A percentile compares a stretch with the other conserved stretches of the same genome.
Conservation (phyloP, 1,140 invertebrate genomes). For the Delia radicum region DNA sequence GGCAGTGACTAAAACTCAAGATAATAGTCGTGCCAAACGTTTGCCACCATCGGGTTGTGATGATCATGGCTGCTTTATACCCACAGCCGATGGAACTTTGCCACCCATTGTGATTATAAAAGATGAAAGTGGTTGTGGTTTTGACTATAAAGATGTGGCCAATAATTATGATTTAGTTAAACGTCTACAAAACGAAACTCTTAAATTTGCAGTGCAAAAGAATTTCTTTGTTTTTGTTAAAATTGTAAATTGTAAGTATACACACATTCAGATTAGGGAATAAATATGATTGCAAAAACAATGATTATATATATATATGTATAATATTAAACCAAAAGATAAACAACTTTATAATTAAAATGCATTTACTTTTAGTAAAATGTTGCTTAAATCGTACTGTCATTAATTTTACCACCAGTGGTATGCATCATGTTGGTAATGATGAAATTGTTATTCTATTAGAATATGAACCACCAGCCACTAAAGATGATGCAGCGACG, state of each 20-base stretch:
- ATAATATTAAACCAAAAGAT: not conserved
- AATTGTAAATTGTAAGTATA: slow-evolving; percentile 70
- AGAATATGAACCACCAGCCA: slow-evolving; percentile 64
- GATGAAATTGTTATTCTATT: slow-evolving; percentile 83
- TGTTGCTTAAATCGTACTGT: slow-evolving; percentile 79
- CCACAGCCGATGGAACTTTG: slow-evolving; percentile 58
- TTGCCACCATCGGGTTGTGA: slow-evolving; percentile 54
- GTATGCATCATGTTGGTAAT: slow-evolving; percentile 79
- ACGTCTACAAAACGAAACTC: slow-evolving; percentile 62
- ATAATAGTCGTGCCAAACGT: slow-evolving; percentile 23
- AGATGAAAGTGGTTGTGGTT: slow-evolving; percentile 56
- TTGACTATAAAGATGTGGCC: slow-evolving; percentile 61
- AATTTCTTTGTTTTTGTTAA: slow-evolving; percentile 79
- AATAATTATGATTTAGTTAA: slow-evolving; percentile 59
- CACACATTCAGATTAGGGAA: not conserved
- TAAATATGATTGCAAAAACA: slow-evolving; percentile 14
- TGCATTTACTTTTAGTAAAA: slow-evolving; percentile 62
- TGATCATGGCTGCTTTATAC: slow-evolving; percentile 63
- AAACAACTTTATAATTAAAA: not conserved
- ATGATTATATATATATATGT: no score
- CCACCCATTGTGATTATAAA: slow-evolving; percentile 57
- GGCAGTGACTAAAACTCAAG: not conserved
- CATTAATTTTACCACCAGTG: slow-evolving; percentile 80
- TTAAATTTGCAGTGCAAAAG: slow-evolving; percentile 77
- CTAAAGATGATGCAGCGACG: slow-evolving; percentile 59